Conservation (phyloP, 2,797 vertebrate species). For the Potorous gilbertii region DNA sequence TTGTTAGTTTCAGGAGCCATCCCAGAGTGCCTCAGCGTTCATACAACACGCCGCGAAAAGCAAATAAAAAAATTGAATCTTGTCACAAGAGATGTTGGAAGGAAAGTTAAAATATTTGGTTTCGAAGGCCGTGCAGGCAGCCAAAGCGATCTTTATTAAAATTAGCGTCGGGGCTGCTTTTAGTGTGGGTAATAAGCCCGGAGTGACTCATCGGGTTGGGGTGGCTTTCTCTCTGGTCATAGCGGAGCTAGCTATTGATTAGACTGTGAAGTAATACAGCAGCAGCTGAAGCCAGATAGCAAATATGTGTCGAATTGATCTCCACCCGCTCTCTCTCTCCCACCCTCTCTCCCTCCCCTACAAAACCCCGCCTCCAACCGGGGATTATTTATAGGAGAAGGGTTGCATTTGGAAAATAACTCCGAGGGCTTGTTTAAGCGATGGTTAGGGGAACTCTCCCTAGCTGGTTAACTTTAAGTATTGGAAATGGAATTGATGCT, state of each 20-base stretch:
- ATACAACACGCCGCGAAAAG: neutral
- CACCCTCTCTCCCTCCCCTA: slow-evolving; percentile 34
- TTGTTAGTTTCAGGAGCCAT: neutral
- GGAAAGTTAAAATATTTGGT: slow-evolving; percentile 26
- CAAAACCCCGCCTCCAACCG: neutral
- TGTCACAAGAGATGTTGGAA: slow-evolving; percentile 20
- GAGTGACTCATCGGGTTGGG: slow-evolving; percentile 84
- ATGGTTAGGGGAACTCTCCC: slow-evolving; percentile 75
- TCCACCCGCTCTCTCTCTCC: slow-evolving; percentile 83
- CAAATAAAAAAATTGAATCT: neutral
- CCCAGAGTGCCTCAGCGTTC: neutral
- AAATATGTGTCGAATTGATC: slow-evolving; percentile 92
- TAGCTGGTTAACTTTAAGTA: slow-evolving; percentile 87
- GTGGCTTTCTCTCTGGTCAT: slow-evolving; percentile 81
- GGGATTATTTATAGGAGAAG: slow-evolving; percentile 85
- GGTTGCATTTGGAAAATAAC: slow-evolving; percentile 74
- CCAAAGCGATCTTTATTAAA: slow-evolving; percentile 75
- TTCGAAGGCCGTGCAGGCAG: slow-evolving; percentile 55
- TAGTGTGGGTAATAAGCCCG: slow-evolving; percentile 81
- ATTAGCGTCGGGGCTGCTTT: slow-evolving; percentile 78
- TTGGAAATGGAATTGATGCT: slow-evolving; percentile 81
- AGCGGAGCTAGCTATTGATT: slow-evolving; percentile 89
- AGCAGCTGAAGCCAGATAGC: slow-evolving; percentile 92
- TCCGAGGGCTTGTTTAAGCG: slow-evolving; percentile 80
- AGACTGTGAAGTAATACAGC: slow-evolving; percentile 90